Evolutionary conservation across 2,888 invertebrate species (phyloP).

Genomic region (Incurvaria masculella): DNA sequence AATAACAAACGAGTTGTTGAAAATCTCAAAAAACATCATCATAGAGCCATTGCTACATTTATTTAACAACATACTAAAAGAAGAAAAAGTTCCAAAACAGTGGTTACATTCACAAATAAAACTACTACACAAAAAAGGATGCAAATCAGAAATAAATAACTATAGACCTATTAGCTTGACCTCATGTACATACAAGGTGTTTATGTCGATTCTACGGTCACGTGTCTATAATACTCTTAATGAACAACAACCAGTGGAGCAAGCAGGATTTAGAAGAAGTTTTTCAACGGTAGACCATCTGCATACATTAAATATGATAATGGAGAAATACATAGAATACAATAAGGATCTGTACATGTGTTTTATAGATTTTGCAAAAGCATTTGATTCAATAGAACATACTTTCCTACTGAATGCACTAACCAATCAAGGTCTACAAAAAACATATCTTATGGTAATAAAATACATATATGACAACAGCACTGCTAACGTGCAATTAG

Average conservation of each 20-base stretch:
- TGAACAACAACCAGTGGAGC: slow-evolving; percentile 2
- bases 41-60: neutral
- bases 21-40: neutral
- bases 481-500: neutral
- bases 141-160: slow-evolving; percentile 7
- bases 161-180: slow-evolving; percentile 10
- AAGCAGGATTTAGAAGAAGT: slow-evolving; percentile 3
- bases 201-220: slow-evolving; percentile 3
- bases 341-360: slow-evolving; percentile 1
- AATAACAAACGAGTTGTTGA: neutral
- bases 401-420: neutral
- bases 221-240: neutral
- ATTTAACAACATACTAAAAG: neutral
- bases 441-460: neutral
- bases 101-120: slow-evolving; percentile 5
- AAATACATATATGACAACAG: neutral
- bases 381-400: neutral
- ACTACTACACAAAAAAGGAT: slow-evolving; percentile 10
- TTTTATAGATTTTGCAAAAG: neutral
- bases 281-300: slow-evolving; percentile 3
- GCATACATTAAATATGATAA: slow-evolving; percentile 1
- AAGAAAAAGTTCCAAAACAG: slow-evolving; percentile 2
- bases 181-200: slow-evolving; percentile 5
- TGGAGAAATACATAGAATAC: slow-evolving; percentile 5
- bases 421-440: neutral